Evolutionary conservation across 1,140 invertebrate genomes (phyloP), one percentile per base, ranked within the genome.

Genomic region (Megathymus violae): DNA sequence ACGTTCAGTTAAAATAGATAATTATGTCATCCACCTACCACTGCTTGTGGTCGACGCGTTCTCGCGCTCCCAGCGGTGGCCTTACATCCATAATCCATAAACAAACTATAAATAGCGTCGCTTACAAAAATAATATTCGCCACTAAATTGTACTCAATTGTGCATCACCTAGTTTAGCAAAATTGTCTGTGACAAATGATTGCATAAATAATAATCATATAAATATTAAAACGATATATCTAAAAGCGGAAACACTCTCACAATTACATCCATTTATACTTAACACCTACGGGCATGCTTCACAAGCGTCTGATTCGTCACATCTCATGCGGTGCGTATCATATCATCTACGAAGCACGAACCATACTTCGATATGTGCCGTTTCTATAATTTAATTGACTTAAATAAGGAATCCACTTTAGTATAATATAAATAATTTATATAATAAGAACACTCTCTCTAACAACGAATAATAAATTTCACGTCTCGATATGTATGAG

Each of bases 371-470:
- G 54, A 69, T 52, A 68, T 50, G 38, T 43, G 76, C 75, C 71
- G 67, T 46, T 67, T 74, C 56, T 69, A 79, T 87, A 85, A 80
- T 48, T 81, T 90, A 90, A 90, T 90, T 90, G 88, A 90, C 85
- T 78, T 85, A 90, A 90, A 89, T 90, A 90, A 90, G 88, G 85
- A 88, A 86, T 89, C 86, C 61, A 80, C 66, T 75, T 82, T 67
- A 69, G 82, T 85, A 79, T 87, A 88, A 82, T 76, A 76, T 82
- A 72, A 46, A 79, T 74, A 76, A 74, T 76, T 74, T 67, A 76
- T 79, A 79, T 75, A 71, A 17, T 58, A 31, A 44, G 40, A 56
- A 56, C 41, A 58, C 43, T 43, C 40, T 69, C 66, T 82, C 82
- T 85, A 82, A 80, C 72, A 74, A 76, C 62, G 52, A 74, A 71